phyloP scores from a whole-genome alignment of 2,113 vertebrate species.

The Ariopsis seemanni region DNA sequence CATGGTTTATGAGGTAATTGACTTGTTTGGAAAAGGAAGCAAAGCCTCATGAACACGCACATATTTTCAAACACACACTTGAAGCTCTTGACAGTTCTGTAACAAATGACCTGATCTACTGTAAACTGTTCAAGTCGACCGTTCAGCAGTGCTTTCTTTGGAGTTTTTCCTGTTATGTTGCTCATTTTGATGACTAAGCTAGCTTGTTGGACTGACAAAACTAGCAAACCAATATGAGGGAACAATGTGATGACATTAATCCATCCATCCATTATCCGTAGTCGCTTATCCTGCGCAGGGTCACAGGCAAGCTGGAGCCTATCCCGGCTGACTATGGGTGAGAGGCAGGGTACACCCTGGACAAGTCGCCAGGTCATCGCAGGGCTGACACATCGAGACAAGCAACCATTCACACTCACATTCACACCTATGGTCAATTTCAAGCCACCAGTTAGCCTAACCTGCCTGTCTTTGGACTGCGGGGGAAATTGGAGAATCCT shows the following conservation, averaged over 20 bases:
- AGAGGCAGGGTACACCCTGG: no score
- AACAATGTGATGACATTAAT: not conserved
- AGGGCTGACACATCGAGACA: no score
- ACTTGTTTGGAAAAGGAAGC: not conserved
- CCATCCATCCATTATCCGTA: no score
- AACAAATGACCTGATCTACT: not conserved
- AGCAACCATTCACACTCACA: no score
- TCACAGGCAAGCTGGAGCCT: no score
- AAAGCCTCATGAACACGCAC: not conserved
- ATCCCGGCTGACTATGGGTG: no score
- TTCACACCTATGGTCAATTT: no score
- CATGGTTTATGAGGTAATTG: not conserved
- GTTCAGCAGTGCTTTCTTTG: not conserved
- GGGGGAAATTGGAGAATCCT: no score
- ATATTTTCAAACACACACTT: not conserved
- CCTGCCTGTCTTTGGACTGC: no score
- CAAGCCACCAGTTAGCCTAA: no score
- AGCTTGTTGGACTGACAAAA: not conserved
- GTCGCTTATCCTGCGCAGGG: no score
- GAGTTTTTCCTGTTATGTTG: not conserved
- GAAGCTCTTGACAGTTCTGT: not conserved
- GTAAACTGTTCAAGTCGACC: not conserved
- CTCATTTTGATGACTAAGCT: not conserved
- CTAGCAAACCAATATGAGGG: not conserved
- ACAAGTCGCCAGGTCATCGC: no score